These are phyloP conservation scores for Channa argus DNA, from an alignment of 2,113 vertebrate genomes.

Conservation along the genomic window DNA sequence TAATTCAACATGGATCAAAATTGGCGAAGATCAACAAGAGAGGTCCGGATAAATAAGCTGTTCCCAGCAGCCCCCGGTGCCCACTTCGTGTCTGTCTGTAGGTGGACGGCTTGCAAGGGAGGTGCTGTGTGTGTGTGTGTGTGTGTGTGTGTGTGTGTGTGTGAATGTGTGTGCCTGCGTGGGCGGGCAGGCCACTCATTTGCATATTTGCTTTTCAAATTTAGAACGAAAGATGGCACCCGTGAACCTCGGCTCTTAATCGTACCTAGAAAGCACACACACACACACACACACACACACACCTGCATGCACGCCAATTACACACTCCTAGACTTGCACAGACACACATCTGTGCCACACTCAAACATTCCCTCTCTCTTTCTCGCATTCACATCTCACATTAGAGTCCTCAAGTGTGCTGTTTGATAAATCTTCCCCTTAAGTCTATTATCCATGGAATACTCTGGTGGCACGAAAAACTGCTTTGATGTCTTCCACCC, in stretches of 20 bases:
- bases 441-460: conserved; percentile 79
- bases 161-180: conserved; percentile 23
- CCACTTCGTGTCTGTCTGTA: conserved; percentile 29
- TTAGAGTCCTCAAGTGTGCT: conserved; percentile 69
- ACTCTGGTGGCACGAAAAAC: conserved; percentile 68
- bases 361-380: conserved; percentile 10
- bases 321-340: conserved; percentile 5
- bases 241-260: conserved; percentile 42
- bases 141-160: conserved; percentile 16
- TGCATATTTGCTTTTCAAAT: conserved; percentile 50
- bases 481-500: conserved; percentile 75
- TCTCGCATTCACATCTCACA: conserved; percentile 55
- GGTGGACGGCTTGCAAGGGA: conserved; percentile 43
- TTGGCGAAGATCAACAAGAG: conserved; percentile 56
- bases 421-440: conserved; percentile 79
- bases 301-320: neutral
- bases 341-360: conserved; percentile 14
- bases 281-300: neutral
- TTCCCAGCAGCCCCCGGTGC: conserved; percentile 6
- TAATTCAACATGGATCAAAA: conserved; percentile 49
- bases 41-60: conserved; percentile 46
- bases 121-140: conserved; percentile 15
- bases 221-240: conserved; percentile 35
- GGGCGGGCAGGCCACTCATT: conserved; percentile 32
- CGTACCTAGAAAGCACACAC: conserved; percentile 31